A percentile compares a stretch with the other conserved stretches of the same genome.
Conservation (phyloP, 2,113 vertebrate genomes). For the Lophius piscatorius region DNA sequence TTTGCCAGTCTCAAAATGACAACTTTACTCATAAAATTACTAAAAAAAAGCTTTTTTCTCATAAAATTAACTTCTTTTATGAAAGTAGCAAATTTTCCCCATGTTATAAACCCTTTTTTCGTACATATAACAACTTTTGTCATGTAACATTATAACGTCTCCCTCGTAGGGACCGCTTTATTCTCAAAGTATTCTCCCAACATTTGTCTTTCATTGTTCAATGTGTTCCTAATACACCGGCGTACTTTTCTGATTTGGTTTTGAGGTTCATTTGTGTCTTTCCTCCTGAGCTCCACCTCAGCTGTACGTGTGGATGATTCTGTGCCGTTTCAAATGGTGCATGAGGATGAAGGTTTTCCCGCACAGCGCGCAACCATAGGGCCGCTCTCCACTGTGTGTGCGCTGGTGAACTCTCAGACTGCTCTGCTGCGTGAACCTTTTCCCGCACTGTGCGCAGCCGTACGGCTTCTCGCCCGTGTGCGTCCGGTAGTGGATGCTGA, state of each 20-base stretch:
- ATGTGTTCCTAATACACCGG: too few relatives aligned
- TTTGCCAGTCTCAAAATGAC: too few relatives aligned
- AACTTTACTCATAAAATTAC: too few relatives aligned
- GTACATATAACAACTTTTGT: too few relatives aligned
- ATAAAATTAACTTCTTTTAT: too few relatives aligned
- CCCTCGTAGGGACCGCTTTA: too few relatives aligned
- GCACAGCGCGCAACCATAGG: conserved; percentile 77
- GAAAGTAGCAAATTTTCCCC: too few relatives aligned
- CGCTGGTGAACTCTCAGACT: conserved; percentile 78
- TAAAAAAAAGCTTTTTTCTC: too few relatives aligned
- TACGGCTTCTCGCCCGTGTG: conserved; percentile 79
- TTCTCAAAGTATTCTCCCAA: too few relatives aligned
- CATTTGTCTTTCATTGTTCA: too few relatives aligned
- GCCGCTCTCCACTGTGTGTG: conserved; percentile 78
- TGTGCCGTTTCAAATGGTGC: conserved; percentile 75
- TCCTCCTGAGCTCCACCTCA: conserved; percentile 6
- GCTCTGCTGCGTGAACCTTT: conserved; percentile 79
- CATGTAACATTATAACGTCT: too few relatives aligned
- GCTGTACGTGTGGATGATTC: conserved; percentile 72
- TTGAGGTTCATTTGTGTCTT: background rate
- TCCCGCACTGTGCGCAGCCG: conserved; percentile 72
- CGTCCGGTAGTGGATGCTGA: conserved; percentile 75
- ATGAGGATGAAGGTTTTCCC: conserved; percentile 77
- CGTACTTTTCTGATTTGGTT: conserved; percentile 22
- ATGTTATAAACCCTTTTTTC: too few relatives aligned